A percentile compares a stretch with the other conserved stretches of the same genome.
These are phyloP conservation scores for Ephydatia muelleri DNA, from an alignment of 37 sponge, comb jelly and placozoan genomes.

Conservation along the genomic window DNA sequence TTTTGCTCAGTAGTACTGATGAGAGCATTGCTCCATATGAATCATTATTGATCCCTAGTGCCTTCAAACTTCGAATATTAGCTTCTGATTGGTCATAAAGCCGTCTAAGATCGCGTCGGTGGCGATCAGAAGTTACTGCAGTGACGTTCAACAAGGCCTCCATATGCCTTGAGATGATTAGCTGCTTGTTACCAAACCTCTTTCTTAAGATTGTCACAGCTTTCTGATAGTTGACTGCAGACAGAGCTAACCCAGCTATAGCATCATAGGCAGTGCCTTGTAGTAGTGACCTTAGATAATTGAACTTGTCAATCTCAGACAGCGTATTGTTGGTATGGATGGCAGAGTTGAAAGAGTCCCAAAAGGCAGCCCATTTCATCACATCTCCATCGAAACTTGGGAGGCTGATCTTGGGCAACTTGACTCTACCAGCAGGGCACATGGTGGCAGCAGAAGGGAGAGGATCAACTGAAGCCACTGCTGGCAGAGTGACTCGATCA, in stretches of 20 bases:
- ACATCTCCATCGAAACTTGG: slow-evolving; percentile 28
- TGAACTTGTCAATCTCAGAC: slow-evolving; percentile 38
- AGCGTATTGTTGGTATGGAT: slow-evolving; percentile 31
- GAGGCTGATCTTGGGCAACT: slow-evolving; percentile 31
- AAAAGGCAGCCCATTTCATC: slow-evolving; percentile 34
- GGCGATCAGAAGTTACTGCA: slow-evolving; percentile 17
- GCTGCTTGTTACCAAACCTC: slow-evolving; percentile 44
- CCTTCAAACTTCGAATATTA: slow-evolving; percentile 40
- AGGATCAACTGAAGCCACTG: too few species aligned
- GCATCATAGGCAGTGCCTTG: slow-evolving; percentile 28
- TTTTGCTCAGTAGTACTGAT: slow-evolving; percentile 27
- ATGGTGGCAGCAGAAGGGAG: too few species aligned
- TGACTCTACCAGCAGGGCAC: not conserved
- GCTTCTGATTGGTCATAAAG: slow-evolving; percentile 32
- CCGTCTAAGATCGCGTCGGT: slow-evolving; percentile 6
- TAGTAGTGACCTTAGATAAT: slow-evolving; percentile 28
- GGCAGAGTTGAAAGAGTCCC: slow-evolving; percentile 27
- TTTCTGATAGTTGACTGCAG: slow-evolving; percentile 26
- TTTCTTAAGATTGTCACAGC: slow-evolving; percentile 22
- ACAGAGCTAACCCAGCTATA: slow-evolving; percentile 11
- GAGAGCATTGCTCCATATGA: slow-evolving; percentile 40
- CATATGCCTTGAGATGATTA: slow-evolving; percentile 42
- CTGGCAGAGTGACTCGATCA: too few species aligned
- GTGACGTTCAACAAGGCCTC: slow-evolving; percentile 11
- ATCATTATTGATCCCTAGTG: slow-evolving; percentile 17